These are phyloP conservation scores for Cryptomyrus ogoouensis DNA, from an alignment of 2,113 vertebrate genomes.

Conservation along the genomic window DNA sequence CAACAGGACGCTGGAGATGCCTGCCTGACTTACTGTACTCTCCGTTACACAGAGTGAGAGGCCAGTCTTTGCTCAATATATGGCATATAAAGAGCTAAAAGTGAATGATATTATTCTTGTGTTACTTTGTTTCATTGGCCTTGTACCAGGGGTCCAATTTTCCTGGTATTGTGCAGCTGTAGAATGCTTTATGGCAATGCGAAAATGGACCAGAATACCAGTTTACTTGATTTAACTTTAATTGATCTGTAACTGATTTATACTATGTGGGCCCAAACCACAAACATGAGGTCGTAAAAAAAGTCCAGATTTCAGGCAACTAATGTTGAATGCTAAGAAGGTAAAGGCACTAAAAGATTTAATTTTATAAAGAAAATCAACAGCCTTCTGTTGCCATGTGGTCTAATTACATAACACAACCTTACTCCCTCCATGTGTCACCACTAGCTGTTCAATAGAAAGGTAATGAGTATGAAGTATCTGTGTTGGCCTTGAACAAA, in stretches of 20 bases:
- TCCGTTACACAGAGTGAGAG: neutral
- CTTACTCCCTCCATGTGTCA: neutral
- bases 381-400: neutral
- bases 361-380: neutral
- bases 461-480: neutral
- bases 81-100: neutral
- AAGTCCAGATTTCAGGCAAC: neutral
- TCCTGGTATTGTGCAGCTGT: neutral
- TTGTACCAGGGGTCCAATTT: neutral
- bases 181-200: neutral
- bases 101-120: conserved; percentile 2
- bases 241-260: neutral
- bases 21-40: neutral
- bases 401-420: neutral
- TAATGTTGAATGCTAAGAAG: neutral
- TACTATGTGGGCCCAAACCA: neutral
- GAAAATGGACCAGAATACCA: neutral
- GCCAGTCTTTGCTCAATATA: neutral
- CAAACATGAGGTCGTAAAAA: neutral
- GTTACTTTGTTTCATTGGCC: neutral
- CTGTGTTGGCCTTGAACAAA: neutral
- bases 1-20: neutral
- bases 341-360: neutral
- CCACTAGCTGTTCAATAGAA: neutral
- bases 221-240: neutral